Evolutionary conservation across 2,888 invertebrate genomes (phyloP), one percentile per base, ranked within the genome.

Genomic region (Mythimna vitellina): DNA sequence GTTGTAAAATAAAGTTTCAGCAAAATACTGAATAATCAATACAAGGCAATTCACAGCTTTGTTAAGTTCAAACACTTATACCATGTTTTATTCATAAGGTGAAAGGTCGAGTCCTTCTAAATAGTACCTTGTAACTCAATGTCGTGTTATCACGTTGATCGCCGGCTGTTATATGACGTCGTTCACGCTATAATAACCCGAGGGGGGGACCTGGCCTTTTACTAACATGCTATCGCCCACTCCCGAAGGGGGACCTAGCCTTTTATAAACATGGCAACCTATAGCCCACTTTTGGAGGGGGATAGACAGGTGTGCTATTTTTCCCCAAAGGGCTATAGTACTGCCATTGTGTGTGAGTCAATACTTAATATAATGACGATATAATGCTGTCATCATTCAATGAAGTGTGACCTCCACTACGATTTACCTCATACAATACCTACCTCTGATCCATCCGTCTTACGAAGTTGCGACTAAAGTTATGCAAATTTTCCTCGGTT

Each of bases 21-120:
- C 49, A 46, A 46, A 32, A 20, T 32, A 64, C 29, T 7, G 32
- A 58, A 56, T 46, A 66, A 81, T 84, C 70, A 69, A 76, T 81
- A 70, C 38, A 25, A 66, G 54, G 35, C 49, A 60, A 57, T 35
- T 35, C 35, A 62, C 63, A 32, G 63, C 51, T 64, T 78, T 57
- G 38, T 70, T 65, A 10, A 54, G 29, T 61, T 46, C 25, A 62
- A 64, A 53, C 49, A 63, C 62, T 64, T 38, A 22, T 64, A 38
- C 29, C 29, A 78, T 82, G 83, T 82, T 67, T 78, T 53, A 82
- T 71, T 66, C 64, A 71, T 61, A 56, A 54, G 60, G 67, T 35
- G 65, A 82, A 79, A 68, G 74, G 83, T 80, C 60, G 83, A 64
- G 65, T 74, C 61, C 83, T 79, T 78, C 64, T 29, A 65, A 63